These are phyloP conservation scores for Spinus pinus DNA, from an alignment of 2,797 vertebrate genomes.

Conservation along the genomic window DNA sequence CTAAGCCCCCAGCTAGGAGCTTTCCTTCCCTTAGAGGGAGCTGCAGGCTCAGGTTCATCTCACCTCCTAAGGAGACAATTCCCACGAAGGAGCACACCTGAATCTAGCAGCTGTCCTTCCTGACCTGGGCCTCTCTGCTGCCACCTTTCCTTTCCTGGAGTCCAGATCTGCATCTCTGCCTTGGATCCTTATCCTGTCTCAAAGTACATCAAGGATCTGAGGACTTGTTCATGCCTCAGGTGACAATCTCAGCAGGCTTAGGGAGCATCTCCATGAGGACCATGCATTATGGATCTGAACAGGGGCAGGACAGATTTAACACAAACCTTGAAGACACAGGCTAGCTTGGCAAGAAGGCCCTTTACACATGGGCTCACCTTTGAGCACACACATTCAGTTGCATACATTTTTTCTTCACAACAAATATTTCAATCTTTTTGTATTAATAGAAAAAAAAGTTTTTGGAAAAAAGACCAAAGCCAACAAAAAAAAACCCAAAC, in stretches of 20 bases:
- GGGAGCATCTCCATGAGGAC: neutral
- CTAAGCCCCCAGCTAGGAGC: neutral
- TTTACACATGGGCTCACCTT: neutral
- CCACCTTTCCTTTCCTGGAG: neutral
- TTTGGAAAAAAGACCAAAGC: rapidly evolving
- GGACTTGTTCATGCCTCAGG: neutral
- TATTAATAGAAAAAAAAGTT: neutral
- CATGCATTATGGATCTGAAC: neutral
- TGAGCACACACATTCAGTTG: too few relatives aligned
- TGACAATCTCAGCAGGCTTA: neutral
- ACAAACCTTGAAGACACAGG: neutral
- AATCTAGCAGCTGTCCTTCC: neutral
- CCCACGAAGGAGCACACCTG: neutral
- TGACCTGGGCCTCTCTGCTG: neutral
- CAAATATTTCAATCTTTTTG: neutral
- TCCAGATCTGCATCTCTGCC: neutral
- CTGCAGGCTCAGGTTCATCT: neutral
- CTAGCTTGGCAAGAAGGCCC: neutral
- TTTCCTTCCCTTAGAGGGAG: neutral
- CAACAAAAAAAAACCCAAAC: rapidly evolving
- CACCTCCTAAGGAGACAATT: neutral
- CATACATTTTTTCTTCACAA: neutral
- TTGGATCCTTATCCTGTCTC: neutral
- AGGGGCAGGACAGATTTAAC: neutral
- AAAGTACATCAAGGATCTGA: neutral